Evolutionary conservation across 2,888 invertebrate species (phyloP), one percentile per base, ranked within the genome.

Genomic region (Miltochrista miniata): DNA sequence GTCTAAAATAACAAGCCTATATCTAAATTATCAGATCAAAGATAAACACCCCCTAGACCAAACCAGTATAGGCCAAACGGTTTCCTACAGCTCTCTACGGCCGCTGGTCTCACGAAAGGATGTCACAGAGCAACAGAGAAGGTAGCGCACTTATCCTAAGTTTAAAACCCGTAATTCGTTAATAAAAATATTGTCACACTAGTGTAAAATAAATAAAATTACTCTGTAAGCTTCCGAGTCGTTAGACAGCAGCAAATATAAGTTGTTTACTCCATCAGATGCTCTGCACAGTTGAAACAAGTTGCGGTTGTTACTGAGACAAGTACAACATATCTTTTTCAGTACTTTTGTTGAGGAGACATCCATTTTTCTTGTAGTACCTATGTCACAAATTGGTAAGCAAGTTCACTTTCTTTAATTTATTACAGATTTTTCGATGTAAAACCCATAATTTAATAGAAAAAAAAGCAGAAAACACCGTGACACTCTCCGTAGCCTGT

Each of bases 171-270:
- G n/a, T n/a, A n/a, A n/a, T n/a, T n/a, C n/a, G n/a, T n/a, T n/a
- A n/a, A n/a, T n/a, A n/a, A n/a, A n/a, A n/a, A n/a, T n/a, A n/a
- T n/a, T n/a, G n/a, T n/a, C n/a, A n/a, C n/a, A n/a, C 18, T 24
- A 24, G 18, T 24, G 18, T 1, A 4, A 11, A 1, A 30, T 24
- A 30, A 30, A 13, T 7, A 29, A 2, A 14, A 36, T 74, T 69
- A 86, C 87, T 68, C 70, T 72, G 43, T 79, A 85, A 13, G 83
- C 86, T 48, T 85, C 86, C 0, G 78, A 57, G 48, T 87, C 83
- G 14, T 68, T 74, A 0, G 79, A 80, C 8, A 88, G 54, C 33
- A 88, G 51, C 10, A 70, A 72, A 76, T 83, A 85, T 18, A 88
- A 70, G 48, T 81, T 79, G 59, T 88, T 87, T 0, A 88, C 69